Evolutionary conservation across 2,888 invertebrate species (phyloP), one percentile per base, ranked within the genome.

Genomic region (Cacoxenus indagator): DNA sequence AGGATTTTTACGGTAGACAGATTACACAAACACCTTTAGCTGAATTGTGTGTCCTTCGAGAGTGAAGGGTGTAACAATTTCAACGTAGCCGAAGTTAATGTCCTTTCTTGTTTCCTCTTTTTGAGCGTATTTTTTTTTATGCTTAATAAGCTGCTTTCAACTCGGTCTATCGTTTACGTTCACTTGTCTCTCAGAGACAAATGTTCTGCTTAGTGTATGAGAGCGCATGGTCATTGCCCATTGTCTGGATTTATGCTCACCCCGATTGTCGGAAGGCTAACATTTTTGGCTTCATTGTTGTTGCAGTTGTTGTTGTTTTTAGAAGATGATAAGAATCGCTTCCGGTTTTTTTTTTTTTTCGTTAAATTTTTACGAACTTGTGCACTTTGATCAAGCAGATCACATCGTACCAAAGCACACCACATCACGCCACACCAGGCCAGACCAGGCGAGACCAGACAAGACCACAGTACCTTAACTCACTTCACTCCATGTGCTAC

Each of bases 311-410:
- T 61, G 51, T 45, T 57, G 43, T 27, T 43, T 69, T 72, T 75
- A n/a, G n/a, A n/a, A n/a, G 19, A 69, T 74, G 80, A 80, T 80
- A 80, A 80, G 80, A 80, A 80, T 80, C 82, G 82, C 80, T 80
- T 80, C 80, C 80, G 80, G 80, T 81, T 70, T 74, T 67, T 81
- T 70, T 73, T 65, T 65, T 45, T 68, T 29, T 62, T 29, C n/a
- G 4, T 29, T n/a, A n/a, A n/a, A n/a, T 57, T 31, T 14, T 57
- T 27, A 2, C 2, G 17, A 29, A 57, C 27, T 27, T 4, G 55
- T 2, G n/a, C 55, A 57, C 57, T 29, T 31, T n/a, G 57, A 57
- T 57, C 57, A 57, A 51, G 17, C 22, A 22, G 51, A 51, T 57
- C 17, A 29, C 6, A 57, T 31, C 29, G 17, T 5, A 57, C 19